These are phyloP conservation scores for Drosophila neotestacea DNA, from an alignment of 2,888 invertebrate genomes.

Conservation along the genomic window DNA sequence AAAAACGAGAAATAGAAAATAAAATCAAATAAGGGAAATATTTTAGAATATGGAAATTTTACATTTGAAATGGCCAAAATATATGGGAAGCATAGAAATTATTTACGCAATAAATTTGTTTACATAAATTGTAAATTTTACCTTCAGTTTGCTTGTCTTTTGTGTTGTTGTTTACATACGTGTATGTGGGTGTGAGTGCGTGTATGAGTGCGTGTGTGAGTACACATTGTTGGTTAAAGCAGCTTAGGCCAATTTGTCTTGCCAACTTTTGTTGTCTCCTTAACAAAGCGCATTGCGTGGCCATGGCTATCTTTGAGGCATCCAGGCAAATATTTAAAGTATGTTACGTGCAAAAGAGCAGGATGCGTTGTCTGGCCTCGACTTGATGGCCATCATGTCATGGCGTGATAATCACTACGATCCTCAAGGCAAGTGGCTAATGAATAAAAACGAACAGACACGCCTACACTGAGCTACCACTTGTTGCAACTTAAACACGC, in stretches of 20 bases:
- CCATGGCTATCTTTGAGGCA: slow-evolving; percentile 18
- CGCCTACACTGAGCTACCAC: slow-evolving; percentile 28
- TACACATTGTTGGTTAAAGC: slow-evolving; percentile 30
- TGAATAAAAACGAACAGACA: slow-evolving; percentile 17
- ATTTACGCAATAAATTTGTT: slow-evolving; percentile 28
- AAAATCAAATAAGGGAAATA: slow-evolving; percentile 12
- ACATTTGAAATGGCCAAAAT: slow-evolving; percentile 18
- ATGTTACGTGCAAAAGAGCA: not conserved
- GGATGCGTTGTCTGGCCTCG: slow-evolving; percentile 2
- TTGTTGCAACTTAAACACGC: slow-evolving; percentile 42
- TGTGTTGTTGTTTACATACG: slow-evolving; percentile 1
- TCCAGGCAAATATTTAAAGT: slow-evolving; percentile 28
- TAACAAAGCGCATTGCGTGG: slow-evolving; percentile 46
- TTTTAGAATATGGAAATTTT: slow-evolving; percentile 15
- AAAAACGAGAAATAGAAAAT: slow-evolving; percentile 19
- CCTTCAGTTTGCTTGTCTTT: slow-evolving; percentile 9
- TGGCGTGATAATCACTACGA: slow-evolving; percentile 29
- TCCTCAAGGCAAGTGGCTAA: slow-evolving; percentile 25
- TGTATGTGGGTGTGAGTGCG: not conserved
- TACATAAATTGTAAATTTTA: slow-evolving; percentile 35
- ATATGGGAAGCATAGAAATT: slow-evolving; percentile 8
- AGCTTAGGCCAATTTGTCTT: slow-evolving; percentile 69
- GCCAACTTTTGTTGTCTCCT: slow-evolving; percentile 44
- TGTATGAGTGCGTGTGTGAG: slow-evolving; percentile 2
- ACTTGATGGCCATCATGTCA: slow-evolving; percentile 18